phyloP scores from a whole-genome alignment of 2,797 vertebrate species.

The Gouania willdenowi region DNA sequence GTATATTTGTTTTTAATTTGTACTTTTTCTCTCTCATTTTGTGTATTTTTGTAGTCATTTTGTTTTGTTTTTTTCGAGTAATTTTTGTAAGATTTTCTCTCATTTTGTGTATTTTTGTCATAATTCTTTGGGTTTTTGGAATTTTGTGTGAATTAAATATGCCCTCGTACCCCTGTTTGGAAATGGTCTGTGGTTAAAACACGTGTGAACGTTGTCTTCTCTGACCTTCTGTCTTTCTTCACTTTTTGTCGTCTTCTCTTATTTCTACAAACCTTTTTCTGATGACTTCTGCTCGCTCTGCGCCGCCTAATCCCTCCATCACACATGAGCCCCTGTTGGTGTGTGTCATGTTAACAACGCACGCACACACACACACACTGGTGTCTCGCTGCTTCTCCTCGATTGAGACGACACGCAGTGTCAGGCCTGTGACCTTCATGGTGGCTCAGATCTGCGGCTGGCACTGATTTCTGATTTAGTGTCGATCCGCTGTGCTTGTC shows the following conservation, averaged over 20 bases:
- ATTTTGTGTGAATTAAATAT: no score
- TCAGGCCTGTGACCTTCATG: conserved; percentile 99
- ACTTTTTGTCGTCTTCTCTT: no score
- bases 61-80: no score
- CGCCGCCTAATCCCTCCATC: conserved; percentile 8
- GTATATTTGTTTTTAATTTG: no score
- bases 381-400: conserved; percentile 69
- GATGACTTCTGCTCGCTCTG: conserved; percentile 1
- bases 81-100: no score
- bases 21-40: no score
- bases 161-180: no score
- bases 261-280: neutral
- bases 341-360: conserved; percentile 22
- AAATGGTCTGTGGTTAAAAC: no score
- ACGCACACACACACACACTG: conserved; percentile 8
- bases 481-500: conserved; percentile 98
- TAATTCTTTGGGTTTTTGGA: no score
- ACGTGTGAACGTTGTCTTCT: no score
- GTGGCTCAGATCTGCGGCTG: conserved; percentile 98
- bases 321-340: conserved; percentile 2
- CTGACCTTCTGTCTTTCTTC: neutral
- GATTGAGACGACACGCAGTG: conserved; percentile 70
- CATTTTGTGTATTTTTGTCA: no score
- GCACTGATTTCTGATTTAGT: conserved; percentile 99
- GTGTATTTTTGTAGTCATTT: no score